phyloP scores from a whole-genome alignment of 2,888 invertebrate species.

The Tiphia femorata region DNA sequence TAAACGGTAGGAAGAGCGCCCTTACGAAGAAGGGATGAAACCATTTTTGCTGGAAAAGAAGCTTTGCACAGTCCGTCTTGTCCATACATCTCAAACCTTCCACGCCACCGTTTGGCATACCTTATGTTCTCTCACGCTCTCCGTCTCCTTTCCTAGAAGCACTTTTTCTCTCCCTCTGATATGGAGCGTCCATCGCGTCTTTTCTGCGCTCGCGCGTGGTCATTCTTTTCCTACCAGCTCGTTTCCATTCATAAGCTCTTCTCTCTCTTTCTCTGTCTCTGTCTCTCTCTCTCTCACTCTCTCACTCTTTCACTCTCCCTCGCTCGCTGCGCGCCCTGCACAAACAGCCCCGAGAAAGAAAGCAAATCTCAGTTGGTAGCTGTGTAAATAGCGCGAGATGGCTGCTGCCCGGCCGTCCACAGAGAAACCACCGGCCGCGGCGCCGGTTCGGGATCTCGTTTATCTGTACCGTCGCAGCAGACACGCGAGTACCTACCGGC shows the following conservation, averaged over 20 bases:
- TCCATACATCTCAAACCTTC: slow-evolving; percentile 1
- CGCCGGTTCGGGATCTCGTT: slow-evolving; percentile 25
- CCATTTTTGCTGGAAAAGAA: neutral
- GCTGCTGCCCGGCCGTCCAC: slow-evolving; percentile 23
- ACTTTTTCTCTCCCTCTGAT: neutral
- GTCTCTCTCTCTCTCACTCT: neutral
- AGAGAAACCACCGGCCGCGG: slow-evolving; percentile 28
- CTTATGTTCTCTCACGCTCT: neutral
- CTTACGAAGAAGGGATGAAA: slow-evolving; percentile 2
- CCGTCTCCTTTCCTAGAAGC: neutral
- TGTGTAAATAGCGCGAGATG: slow-evolving; percentile 38
- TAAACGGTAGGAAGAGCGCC: neutral
- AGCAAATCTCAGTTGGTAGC: slow-evolving; percentile 31
- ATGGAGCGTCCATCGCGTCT: neutral
- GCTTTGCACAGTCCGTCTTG: slow-evolving; percentile 3
- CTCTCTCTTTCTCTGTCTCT: neutral
- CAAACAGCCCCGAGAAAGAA: slow-evolving; percentile 38
- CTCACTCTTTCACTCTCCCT: neutral
- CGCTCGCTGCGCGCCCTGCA: slow-evolving; percentile 1
- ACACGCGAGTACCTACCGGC: neutral
- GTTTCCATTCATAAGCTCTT: too few relatives aligned
- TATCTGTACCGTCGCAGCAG: slow-evolving; percentile 16
- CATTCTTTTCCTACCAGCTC: too few relatives aligned
- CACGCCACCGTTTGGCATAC: neutral
- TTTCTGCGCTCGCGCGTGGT: too few relatives aligned